Base-by-base conservation (phyloP, 2,888 invertebrate genomes). In the Brachypalpus laphriformis region DNA sequence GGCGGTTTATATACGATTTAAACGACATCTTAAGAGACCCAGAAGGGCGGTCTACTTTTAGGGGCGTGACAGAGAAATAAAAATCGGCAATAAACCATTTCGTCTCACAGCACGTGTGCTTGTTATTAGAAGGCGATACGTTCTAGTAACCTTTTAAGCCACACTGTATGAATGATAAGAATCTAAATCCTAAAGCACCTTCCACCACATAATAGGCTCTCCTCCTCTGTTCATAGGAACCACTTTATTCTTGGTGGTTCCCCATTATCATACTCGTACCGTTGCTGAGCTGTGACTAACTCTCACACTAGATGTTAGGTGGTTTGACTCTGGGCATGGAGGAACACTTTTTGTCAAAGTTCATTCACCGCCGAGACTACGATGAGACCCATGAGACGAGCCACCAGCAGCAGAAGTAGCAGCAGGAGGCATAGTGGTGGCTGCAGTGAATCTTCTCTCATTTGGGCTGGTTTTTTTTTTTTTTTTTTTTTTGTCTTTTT, bases 341-440 rank as follows among this genome's bases (percentile, higher is more conserved):
- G 5, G 16, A 40, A 45, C 51, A n/a, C n/a, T n/a, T 81, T 81
- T 25, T 51, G 37, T 75, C 56, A 75, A 70, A 61, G 81, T 61
- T 81, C 75, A 75, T 81, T 81, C 75, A 75, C 81, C 68, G 68
- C 4, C 20, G 40, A 31, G 28, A 49, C 61, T 40, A 49, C 37
- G 25, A 45, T 65, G 34, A 47, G 25, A 37, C 18, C 28, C 20
- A 66, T 22, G 56, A 37, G 57, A 49, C 11, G 57, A 54, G 49
- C 49, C 18, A 49, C 45, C 49, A 75, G n/a, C 42, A 61, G 31
- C 18, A 45, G 25, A 3, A 14, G 28, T 11, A 49, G 20, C 37
- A 56, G 28, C 56, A 28, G 56, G n/a, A 70, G 68, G 42, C 42
- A 56, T 68, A 18, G 45, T 47, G 25, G 22, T 22, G 25, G 11